Percentiles rank a stretch among this genome's conserved stretches.
Conservation (phyloP, 2,113 vertebrate genomes). For the Barbus barbus region DNA sequence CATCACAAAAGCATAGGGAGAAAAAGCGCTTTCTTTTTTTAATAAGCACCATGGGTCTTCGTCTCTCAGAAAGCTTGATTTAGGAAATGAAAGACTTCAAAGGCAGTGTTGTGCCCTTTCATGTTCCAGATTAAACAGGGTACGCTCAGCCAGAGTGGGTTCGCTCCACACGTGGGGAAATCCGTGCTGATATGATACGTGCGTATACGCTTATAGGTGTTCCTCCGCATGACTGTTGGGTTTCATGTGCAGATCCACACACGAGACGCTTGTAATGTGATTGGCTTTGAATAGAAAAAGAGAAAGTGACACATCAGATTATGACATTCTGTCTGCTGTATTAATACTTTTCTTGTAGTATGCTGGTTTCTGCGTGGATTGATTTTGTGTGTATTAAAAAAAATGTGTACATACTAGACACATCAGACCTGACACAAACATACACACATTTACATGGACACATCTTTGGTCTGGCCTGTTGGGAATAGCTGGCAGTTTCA, state of each 20-base stretch:
- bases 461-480: neutral
- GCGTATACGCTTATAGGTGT: neutral
- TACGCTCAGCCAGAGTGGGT: constrained; percentile 19
- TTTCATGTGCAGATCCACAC: neutral
- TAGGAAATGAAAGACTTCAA: constrained; percentile 62
- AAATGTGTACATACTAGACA: neutral
- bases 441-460: constrained; percentile 3
- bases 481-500: constrained; percentile 35
- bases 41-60: constrained; percentile 41
- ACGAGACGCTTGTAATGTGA: neutral
- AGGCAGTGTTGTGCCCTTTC: constrained; percentile 54
- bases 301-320: neutral
- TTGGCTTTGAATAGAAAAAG: constrained; percentile 5
- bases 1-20: constrained; percentile 28
- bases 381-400: constrained; percentile 10
- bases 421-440: constrained; percentile 14
- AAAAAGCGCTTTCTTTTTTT: constrained; percentile 32
- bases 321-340: neutral
- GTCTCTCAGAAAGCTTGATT: constrained; percentile 48
- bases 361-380: neutral
- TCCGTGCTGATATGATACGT: neutral
- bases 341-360: constrained; percentile 5
- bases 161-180: constrained; percentile 8
- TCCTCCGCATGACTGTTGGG: neutral
- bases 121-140: constrained; percentile 53